A percentile compares a stretch with the other conserved stretches of the same genome.
Conservation (phyloP, 2,888 invertebrate genomes). For the Lepidocyrtinus sp. region DNA sequence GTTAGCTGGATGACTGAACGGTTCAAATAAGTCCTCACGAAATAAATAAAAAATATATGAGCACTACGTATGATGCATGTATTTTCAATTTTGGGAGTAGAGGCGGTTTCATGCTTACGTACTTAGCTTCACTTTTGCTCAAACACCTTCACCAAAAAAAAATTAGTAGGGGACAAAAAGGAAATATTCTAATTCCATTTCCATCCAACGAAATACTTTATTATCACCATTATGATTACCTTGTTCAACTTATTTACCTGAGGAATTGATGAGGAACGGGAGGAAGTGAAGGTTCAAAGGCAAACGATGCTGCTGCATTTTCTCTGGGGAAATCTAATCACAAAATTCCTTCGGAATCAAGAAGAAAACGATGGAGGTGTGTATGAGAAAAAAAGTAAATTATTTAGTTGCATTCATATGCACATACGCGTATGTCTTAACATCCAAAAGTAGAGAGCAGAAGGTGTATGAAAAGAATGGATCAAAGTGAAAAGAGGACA, state of each 20-base stretch:
- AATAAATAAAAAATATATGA: not conserved
- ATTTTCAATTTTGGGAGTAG: not conserved
- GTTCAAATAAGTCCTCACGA: not conserved
- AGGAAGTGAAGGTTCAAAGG: slow-evolving; percentile 11
- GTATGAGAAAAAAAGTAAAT: not conserved
- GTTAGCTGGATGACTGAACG: not conserved
- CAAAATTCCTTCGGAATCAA: slow-evolving; percentile 49
- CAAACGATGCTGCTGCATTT: not conserved
- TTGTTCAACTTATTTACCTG: not conserved
- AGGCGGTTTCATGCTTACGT: not conserved
- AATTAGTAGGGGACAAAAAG: not conserved
- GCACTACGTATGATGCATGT: no score
- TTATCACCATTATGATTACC: not conserved
- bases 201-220: not conserved
- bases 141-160: not conserved
- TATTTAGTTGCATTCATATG: not conserved
- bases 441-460: not conserved
- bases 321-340: slow-evolving; percentile 60
- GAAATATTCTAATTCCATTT: slow-evolving; percentile 42
- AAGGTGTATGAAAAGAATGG: slow-evolving; percentile 6
- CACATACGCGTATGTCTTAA: not conserved
- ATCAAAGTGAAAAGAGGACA: slow-evolving; percentile 14
- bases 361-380: not conserved
- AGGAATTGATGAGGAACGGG: slow-evolving; percentile 3
- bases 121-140: not conserved